Evolutionary conservation across 2,888 invertebrate genomes (phyloP).

Genomic region (Andrena minutula): DNA sequence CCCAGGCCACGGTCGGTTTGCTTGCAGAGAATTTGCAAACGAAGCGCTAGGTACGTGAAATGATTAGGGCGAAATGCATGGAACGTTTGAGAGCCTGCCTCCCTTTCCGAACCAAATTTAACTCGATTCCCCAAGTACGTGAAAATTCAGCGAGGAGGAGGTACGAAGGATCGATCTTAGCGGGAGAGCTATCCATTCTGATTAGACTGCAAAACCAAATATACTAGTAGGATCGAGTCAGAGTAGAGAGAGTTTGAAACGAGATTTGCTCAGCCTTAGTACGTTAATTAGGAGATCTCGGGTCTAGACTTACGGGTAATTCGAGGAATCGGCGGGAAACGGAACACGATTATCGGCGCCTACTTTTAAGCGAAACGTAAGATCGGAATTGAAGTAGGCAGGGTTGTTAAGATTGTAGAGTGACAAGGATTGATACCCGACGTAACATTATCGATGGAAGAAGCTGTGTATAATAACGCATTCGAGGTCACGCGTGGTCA

Average conservation of each 20-base stretch:
- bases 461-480: constrained; percentile 41
- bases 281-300: constrained; percentile 29
- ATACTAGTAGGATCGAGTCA: constrained; percentile 63
- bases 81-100: constrained; percentile 11
- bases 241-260: constrained; percentile 35
- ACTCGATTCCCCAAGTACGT: background rate
- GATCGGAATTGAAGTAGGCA: background rate
- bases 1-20: constrained; percentile 28
- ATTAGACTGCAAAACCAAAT: constrained; percentile 81
- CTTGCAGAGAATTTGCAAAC: background rate
- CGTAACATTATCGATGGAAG: constrained; percentile 1
- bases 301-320: constrained; percentile 26
- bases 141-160: background rate
- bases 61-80: background rate
- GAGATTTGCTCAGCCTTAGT: constrained; percentile 68
- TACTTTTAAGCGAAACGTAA: constrained; percentile 32
- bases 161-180: constrained; percentile 21
- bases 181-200: constrained; percentile 58
- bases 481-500: constrained; percentile 3
- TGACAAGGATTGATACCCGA: constrained; percentile 9
- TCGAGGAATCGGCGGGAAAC: constrained; percentile 5
- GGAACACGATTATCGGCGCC: constrained; percentile 8
- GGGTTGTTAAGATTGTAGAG: background rate
- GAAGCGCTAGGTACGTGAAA: background rate
- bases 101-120: background rate